phyloP scores from a whole-genome alignment of 2,113 vertebrate species.

The Tonatia bakeri region DNA sequence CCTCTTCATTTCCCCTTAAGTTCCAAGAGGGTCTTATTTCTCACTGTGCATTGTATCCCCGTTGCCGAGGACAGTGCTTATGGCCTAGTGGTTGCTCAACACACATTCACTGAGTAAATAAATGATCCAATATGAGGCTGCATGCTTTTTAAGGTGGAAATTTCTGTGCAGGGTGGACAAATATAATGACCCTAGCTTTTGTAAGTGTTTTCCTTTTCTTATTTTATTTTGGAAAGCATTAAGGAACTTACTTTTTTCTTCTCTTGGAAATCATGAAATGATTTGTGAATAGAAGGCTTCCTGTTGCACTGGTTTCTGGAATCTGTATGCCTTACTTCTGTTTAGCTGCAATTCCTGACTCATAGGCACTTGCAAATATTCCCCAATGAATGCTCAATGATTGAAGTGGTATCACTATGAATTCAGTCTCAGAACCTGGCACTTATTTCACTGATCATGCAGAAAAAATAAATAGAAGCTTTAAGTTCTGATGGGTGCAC shows the following conservation, averaged over 20 bases:
- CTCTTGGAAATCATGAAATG: neutral
- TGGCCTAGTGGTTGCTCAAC: neutral
- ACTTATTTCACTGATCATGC: neutral
- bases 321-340: neutral
- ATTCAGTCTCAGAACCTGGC: neutral
- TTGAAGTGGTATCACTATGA: neutral
- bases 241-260: neutral
- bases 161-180: neutral
- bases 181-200: neutral
- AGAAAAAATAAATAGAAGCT: neutral
- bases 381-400: neutral
- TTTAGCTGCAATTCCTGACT: neutral
- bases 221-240: neutral
- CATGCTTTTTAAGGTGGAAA: neutral
- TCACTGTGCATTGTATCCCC: neutral
- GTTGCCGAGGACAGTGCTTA: neutral
- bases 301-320: neutral
- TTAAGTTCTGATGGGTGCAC: neutral
- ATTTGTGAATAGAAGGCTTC: neutral
- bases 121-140: neutral
- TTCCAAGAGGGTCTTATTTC: neutral
- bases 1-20: neutral
- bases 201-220: neutral
- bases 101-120: neutral
- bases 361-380: neutral